Base-by-base conservation (phyloP, 2,113 vertebrate genomes). In the Anarrhichthys ocellatus region DNA sequence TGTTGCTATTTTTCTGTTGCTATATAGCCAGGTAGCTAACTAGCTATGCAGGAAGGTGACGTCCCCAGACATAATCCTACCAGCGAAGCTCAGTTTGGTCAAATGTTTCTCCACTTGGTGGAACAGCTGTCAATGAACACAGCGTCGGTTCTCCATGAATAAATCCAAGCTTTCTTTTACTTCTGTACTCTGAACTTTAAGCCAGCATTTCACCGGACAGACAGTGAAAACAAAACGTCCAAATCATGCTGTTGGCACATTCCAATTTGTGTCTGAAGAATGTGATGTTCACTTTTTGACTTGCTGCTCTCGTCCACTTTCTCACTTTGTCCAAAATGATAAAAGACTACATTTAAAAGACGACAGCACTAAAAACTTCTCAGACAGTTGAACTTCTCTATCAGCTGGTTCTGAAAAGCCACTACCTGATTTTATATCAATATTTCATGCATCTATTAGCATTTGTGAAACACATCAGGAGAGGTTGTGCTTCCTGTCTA, bases 381-480 rank as follows among this genome's bases (percentile, higher is more conserved):
- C 4, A 17, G 20, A 46, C 20, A 27, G 27, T 24, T 58, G 20
- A 58, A 50, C 42, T 3, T 64, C 27, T 56, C 29, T 9, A 1
- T 73, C 38, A 34, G 67, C 46, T 9, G 14, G 36, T 36, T 46
- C 71, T 69, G n/a, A n/a, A 69, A 42, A 50, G 13, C 32, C 27
- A 32, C 9, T 32, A 8, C 40, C 7, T 69, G 9, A 61, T 50
- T 70, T 61, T 4, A 20, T 29, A 76, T 72, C 44, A 76, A 81
- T 73, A 75, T 80, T 73, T 78, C 15, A 68, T 64, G 7, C 61
- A 62, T 61, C 29, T 44, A 66, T 74, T 73, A 66, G 20, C 46
- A 70, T 62, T 71, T 68, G 9, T 73, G 20, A 75, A 75, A 78
- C 34, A 67, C 66, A 80, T 67, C n/a, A 9, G 32, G 13, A 17